Base-by-base conservation (phyloP, 2,888 invertebrate genomes). In the Amphipoea lucens region DNA sequence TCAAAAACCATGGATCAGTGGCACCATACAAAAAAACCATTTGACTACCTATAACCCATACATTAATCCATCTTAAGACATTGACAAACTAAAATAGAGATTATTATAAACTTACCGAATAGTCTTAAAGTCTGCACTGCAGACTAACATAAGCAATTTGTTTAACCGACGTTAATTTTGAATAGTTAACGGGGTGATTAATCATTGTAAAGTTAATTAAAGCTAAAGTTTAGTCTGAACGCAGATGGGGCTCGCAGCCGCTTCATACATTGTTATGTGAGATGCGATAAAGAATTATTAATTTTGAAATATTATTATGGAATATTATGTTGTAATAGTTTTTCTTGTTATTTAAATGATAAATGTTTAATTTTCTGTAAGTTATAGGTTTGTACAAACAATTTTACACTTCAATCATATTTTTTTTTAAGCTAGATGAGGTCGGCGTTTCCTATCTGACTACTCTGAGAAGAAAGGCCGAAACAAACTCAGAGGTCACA, bases 121-220 rank as follows among this genome's bases (percentile, higher is more conserved):
- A 72, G 71, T 83, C 68, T 74, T 74, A 67, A 54, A 83, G 72
- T 83, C 70, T 76, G n/a, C 48, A 70, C 79, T 70, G 7, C 6
- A 75, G 63, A 66, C 69, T 78, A 81, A 88, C 85, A 86, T 85
- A 82, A 89, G 83, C 84, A 90, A 89, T 89, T 90, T 89, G 89
- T 89, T 85, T 68, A 68, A 81, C 81, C 71, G 78, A 85, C 79
- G 90, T 88, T 90, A 89, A 90, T 89, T 90, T 88, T 86, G 89
- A 83, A 80, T 90, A 86, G 88, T 89, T 89, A 84, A 68, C 81
- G 45, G 74, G 79, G 91, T 90, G 87, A 92, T 92, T 92, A 92
- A 92, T 92, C 92, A 92, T 90, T 76, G 84, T 76, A 90, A 90
- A 91, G 90, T 92, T 92, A 91, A 92, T 92, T 92, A 91, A 89